Base-by-base conservation (phyloP, 2,888 invertebrate genomes). In the Cephus rjabovi region DNA sequence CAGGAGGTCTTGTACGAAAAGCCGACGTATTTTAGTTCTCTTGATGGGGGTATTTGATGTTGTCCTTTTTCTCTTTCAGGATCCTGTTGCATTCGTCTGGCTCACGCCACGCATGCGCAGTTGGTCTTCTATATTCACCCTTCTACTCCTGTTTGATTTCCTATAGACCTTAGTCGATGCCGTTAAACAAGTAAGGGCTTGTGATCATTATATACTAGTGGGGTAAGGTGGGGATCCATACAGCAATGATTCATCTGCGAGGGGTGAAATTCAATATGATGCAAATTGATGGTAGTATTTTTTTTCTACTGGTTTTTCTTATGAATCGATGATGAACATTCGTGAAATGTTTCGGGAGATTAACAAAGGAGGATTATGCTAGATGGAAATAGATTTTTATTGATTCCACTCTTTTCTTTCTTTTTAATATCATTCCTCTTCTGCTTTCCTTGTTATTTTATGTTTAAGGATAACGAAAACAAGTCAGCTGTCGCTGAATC, bases 401-500 rank as follows among this genome's bases (percentile, higher is more conserved):
- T 56, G 23, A 56, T 56, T 56, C 23, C 56, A 56, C 2, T 56
- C 9, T 23, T 56, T 56, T 23, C 56, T 56, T 56, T 9, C 56
- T 56, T 23, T 9, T 56, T 56, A 23, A 23, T 56, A 56, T 56
- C 9, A 1, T 56, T 15, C 9, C 9, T 56, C 23, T 23, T 23
- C 23, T 56, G 56, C 9, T 1, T 2, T 23, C 2, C 56, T 56
- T 56, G 23, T 56, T 56, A 56, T 9, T 56, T 23, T 23, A 56
- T 56, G 56, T 23, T 56, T 56, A 23, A 9, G 23, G 56, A 23
- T 23, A 40, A 23, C 23, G 33, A 71, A 30, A 33, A 33, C 30
- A 71, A 68, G 4, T 85, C 83, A 91, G 83, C 89, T 90, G 76
- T 90, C 90, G 74, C 85, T 87, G 74, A 91, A 89, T 69, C 95